phyloP scores from a whole-genome alignment of 2,888 invertebrate species.

The Melanostoma scalare region DNA sequence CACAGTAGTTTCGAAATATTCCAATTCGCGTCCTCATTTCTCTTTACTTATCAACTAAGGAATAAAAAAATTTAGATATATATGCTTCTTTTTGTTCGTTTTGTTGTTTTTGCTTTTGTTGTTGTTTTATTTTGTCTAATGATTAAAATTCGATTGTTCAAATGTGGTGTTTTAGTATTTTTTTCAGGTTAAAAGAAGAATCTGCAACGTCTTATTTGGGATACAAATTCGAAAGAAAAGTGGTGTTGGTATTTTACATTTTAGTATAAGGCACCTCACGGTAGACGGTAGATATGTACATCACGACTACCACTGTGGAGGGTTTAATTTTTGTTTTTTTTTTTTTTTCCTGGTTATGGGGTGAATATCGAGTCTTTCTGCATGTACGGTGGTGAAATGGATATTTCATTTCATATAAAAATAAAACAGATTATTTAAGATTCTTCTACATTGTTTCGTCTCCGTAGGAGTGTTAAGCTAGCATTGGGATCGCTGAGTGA shows the following conservation, averaged over 20 bases:
- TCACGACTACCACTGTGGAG: slow-evolving; percentile 52
- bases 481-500: slow-evolving; percentile 84
- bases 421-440: slow-evolving; percentile 36
- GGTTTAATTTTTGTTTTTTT: slow-evolving; percentile 25
- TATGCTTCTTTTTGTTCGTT: slow-evolving; percentile 52
- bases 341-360: neutral
- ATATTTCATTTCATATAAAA: slow-evolving; percentile 15
- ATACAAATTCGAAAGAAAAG: slow-evolving; percentile 39
- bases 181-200: slow-evolving; percentile 4
- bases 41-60: slow-evolving; percentile 55
- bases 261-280: slow-evolving; percentile 66
- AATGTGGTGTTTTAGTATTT: slow-evolving; percentile 23
- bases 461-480: slow-evolving; percentile 79
- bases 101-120: neutral
- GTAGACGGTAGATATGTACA: slow-evolving; percentile 21
- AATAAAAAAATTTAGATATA: slow-evolving; percentile 58
- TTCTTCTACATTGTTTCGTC: slow-evolving; percentile 77
- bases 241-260: slow-evolving; percentile 45
- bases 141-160: slow-evolving; percentile 58
- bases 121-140: slow-evolving; percentile 13
- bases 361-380: slow-evolving; percentile 30
- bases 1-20: slow-evolving; percentile 72
- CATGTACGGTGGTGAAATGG: slow-evolving; percentile 12
- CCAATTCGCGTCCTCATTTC: slow-evolving; percentile 57
- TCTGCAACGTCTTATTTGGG: slow-evolving; percentile 25